Percentiles rank a stretch among this genome's conserved stretches.
Conservation (phyloP, 2,113 vertebrate species). For the Austrofundulus limnaeus region DNA sequence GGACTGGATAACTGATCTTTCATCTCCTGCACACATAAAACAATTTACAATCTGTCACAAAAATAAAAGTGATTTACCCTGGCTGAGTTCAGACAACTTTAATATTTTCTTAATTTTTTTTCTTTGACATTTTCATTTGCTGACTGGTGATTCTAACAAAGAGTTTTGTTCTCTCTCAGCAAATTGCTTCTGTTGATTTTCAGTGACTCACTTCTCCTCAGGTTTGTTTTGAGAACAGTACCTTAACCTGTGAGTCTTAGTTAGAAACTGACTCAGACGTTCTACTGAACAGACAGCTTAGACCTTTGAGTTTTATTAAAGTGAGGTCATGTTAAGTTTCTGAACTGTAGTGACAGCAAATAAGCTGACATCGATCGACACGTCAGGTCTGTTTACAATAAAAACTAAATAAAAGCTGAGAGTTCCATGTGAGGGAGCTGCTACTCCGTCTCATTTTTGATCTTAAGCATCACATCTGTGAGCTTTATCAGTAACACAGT, state of each 20-base stretch:
- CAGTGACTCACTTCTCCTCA: constrained; percentile 20
- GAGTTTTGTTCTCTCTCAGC: constrained; percentile 15
- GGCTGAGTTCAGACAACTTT: not conserved
- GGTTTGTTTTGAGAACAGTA: constrained; percentile 29
- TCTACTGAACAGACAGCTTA: not conserved
- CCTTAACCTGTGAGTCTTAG: not conserved
- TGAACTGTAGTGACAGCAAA: constrained; percentile 4
- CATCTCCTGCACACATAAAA: constrained; percentile 77
- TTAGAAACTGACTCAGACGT: constrained; percentile 34
- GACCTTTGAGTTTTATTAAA: not conserved
- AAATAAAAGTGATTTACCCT: not conserved
- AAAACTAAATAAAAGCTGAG: rapidly evolving
- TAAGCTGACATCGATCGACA: not conserved
- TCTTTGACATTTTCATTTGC: not conserved
- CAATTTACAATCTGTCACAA: constrained; percentile 1
- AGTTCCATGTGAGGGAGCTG: no score
- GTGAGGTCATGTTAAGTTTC: not conserved
- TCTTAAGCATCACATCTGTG: not conserved
- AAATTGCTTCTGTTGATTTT: constrained; percentile 12
- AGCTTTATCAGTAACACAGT: not conserved
- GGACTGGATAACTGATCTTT: constrained; percentile 83
- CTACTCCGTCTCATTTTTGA: constrained; percentile 11
- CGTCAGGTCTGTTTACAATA: not conserved
- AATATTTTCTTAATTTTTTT: constrained; percentile 4
- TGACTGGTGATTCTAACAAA: not conserved